Conservation (phyloP, 1,140 invertebrate genomes). For the Leptinotarsa defecta region DNA sequence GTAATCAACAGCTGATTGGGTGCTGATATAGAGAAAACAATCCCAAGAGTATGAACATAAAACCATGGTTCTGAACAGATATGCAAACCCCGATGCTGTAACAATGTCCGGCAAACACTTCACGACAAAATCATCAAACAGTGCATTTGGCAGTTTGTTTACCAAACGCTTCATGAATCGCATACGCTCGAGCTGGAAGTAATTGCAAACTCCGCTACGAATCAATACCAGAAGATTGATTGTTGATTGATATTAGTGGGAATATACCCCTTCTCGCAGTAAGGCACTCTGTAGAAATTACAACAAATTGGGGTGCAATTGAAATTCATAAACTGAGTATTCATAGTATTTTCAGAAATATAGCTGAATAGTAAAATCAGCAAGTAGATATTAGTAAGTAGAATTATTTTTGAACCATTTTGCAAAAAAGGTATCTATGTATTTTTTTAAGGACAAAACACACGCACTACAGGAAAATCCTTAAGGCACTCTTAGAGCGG, state of each 20-base stretch:
- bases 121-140: constrained; percentile 32
- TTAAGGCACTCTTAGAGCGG: no score
- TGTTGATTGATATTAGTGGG: not conserved
- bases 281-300: no score
- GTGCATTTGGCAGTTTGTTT: constrained; percentile 31
- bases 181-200: constrained; percentile 15
- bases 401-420: no score
- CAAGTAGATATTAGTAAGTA: no score
- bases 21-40: constrained; percentile 17
- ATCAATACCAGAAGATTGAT: constrained; percentile 27
- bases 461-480: no score
- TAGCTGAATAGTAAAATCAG: no score
- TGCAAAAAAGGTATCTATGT: no score
- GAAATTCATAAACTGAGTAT: no score
- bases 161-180: constrained; percentile 28
- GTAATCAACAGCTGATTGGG: constrained; percentile 14
- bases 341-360: no score
- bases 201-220: constrained; percentile 16
- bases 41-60: constrained; percentile 11
- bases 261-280: no score
- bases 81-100: constrained; percentile 24
- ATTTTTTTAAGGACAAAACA: no score
- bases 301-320: no score
- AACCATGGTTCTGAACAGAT: constrained; percentile 22
- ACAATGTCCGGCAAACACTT: constrained; percentile 27